Conservation (phyloP, 2,797 vertebrate genomes). For the Harpagifer antarcticus region DNA sequence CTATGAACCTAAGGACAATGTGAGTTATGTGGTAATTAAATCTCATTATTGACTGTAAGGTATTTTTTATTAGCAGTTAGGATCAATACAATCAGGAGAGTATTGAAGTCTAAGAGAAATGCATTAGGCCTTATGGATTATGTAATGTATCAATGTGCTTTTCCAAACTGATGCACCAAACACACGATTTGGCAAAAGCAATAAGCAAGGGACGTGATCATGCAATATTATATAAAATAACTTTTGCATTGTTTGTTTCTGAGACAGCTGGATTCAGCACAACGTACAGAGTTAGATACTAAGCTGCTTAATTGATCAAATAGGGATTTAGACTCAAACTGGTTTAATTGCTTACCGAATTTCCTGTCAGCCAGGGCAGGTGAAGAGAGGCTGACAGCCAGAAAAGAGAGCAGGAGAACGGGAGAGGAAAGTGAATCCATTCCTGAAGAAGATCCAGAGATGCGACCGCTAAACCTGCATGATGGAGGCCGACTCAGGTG, state of each 20-base stretch:
- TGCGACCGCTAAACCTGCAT: slow-evolving; percentile 69
- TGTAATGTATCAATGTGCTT: slow-evolving; percentile 61
- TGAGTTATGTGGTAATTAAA: background rate
- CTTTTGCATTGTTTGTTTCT: slow-evolving; percentile 44
- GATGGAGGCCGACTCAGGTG: slow-evolving; percentile 31
- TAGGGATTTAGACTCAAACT: background rate
- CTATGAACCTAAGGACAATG: too few species aligned
- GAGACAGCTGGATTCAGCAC: slow-evolving; percentile 15
- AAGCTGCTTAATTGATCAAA: background rate
- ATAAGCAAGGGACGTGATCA: too few species aligned
- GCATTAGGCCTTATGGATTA: slow-evolving; percentile 59
- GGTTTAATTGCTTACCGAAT: slow-evolving; percentile 80
- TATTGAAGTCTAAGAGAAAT: slow-evolving; percentile 10
- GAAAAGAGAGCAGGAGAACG: slow-evolving; percentile 68
- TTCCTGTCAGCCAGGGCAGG: slow-evolving; percentile 73
- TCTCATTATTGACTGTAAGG: background rate
- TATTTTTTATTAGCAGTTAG: background rate
- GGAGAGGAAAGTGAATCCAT: slow-evolving; percentile 78
- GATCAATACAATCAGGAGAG: background rate
- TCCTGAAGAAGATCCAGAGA: background rate
- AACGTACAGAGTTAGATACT: background rate
- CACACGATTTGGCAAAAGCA: slow-evolving; percentile 12
- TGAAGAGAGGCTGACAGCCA: slow-evolving; percentile 71
- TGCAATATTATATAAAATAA: slow-evolving; percentile 11
- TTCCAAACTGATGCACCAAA: slow-evolving; percentile 10